Base-by-base conservation (phyloP, 2,113 vertebrate genomes). In the Actenoides hombroni region DNA sequence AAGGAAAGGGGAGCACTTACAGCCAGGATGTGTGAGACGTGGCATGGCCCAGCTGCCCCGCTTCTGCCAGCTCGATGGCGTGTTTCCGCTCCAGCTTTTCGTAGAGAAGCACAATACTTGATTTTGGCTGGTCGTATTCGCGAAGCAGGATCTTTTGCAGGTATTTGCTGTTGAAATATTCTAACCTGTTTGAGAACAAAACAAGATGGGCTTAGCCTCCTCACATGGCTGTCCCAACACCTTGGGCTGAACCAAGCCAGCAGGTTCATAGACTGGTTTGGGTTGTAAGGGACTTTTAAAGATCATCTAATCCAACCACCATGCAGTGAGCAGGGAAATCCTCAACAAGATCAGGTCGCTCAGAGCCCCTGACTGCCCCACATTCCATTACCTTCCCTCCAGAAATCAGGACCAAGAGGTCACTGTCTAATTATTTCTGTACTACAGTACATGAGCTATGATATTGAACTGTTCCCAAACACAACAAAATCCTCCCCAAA, bases 121-220 rank as follows among this genome's bases (percentile, higher is more conserved):
- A 99, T 61, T 97, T 98, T 24, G 98, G 96, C 87, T 98, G 98
- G 83, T 97, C 95, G 2, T 98, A 97, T 39, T 98, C 98, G 16
- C 98, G 96, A 63, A 99, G 98, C 48, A 99, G 96, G 94, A 98
- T 96, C 80, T 98, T 98, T 70, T 98, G 98, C 67, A 99, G 97
- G 94, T 99, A 98, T 87, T 97, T 98, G 83, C 91, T 98, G 96
- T 99, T 98, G 92, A 99, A 98, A 83, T 99, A 98, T 20, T 99
- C 98, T 86, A 98, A 95, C 51, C 98, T 99, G 93, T 67, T 46
- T 6, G 86, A 53, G 49, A 49, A 78, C 6, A 40, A 80, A 89
- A 23, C 4, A n/a, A 63, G 35, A 29, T 2, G 1, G 13, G 16
- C 14, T 95, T 26, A 75, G 56, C 19, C 21, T 88, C 16, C 10